Percentiles rank a stretch among this genome's conserved stretches.
Evolutionary conservation across 2,113 vertebrate species (phyloP).

Genomic region (Oxygymnocypris stewartii): DNA sequence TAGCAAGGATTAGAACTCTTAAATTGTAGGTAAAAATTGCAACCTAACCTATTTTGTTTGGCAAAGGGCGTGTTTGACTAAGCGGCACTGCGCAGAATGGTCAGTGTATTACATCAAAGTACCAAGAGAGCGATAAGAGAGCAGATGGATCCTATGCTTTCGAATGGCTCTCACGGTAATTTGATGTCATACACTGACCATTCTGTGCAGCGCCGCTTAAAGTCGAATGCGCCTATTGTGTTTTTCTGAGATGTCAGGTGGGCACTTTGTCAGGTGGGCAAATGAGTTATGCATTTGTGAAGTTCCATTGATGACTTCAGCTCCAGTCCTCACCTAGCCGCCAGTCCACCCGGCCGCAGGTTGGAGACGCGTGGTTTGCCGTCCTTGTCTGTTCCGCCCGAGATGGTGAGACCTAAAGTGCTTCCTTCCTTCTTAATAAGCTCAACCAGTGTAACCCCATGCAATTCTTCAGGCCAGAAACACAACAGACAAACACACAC

Average conservation of each 20-base stretch:
- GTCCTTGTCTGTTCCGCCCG: constrained; percentile 96
- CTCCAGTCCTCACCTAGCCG: constrained; percentile 78
- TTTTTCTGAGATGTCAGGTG: constrained; percentile 25
- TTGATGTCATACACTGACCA: too few relatives aligned
- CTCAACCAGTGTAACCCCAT: constrained; percentile 92
- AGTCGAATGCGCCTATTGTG: neutral
- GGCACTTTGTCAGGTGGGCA: neutral
- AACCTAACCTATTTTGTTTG: neutral
- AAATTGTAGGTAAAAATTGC: neutral
- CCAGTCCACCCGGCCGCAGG: constrained; percentile 89
- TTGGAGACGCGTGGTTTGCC: constrained; percentile 95
- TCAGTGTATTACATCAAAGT: too few relatives aligned
- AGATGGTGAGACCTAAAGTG: constrained; percentile 94
- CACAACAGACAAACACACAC: constrained; percentile 12
- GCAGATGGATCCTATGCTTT: too few relatives aligned
- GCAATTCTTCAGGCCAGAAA: constrained; percentile 87
- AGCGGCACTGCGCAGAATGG: too few relatives aligned
- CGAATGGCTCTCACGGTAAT: too few relatives aligned
- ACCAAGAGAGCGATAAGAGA: too few relatives aligned
- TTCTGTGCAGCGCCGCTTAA: too few relatives aligned
- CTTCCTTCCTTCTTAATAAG: constrained; percentile 96
- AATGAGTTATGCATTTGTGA: neutral
- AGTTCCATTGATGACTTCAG: neutral
- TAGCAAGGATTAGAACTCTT: neutral
- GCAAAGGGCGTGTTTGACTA: too few relatives aligned